phyloP scores from a whole-genome alignment of 1,140 invertebrate species.

The Pseudomyrmex pallidus region DNA sequence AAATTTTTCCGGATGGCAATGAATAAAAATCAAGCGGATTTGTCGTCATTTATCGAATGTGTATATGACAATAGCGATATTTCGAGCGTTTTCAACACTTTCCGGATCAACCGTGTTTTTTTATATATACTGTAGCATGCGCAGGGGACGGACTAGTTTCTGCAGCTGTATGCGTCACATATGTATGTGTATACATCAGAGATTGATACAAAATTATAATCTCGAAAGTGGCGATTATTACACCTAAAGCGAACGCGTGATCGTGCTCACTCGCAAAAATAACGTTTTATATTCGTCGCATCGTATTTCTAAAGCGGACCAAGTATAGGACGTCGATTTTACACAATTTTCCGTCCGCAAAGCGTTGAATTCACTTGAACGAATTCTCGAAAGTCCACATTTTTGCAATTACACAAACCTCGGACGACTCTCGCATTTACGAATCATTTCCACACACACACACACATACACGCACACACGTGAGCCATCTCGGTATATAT shows the following conservation, averaged over 20 bases:
- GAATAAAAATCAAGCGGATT: conserved; percentile 2
- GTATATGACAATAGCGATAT: neutral
- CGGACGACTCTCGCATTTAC: no score
- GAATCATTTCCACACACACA: neutral
- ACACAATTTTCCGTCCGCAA: conserved; percentile 33
- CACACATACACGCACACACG: neutral
- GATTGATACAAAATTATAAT: conserved; percentile 58
- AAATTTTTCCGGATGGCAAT: no score
- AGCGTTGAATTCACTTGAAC: conserved; percentile 32
- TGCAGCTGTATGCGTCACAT: conserved; percentile 34
- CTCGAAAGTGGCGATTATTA: conserved; percentile 28
- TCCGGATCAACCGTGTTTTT: conserved; percentile 12
- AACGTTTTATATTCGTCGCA: conserved; percentile 47
- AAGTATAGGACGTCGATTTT: conserved; percentile 43
- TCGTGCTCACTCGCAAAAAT: conserved; percentile 51
- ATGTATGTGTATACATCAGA: conserved; percentile 5
- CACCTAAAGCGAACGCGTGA: conserved; percentile 35
- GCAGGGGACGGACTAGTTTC: conserved; percentile 57
- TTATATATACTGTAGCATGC: conserved; percentile 25
- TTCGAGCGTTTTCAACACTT: conserved; percentile 38
- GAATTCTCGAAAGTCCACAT: neutral
- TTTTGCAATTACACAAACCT: neutral
- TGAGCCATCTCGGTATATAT: neutral
- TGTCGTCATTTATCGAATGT: conserved; percentile 8
- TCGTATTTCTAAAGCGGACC: conserved; percentile 28